Evolutionary conservation across 2,113 vertebrate species (phyloP).

Genomic region (Eidolon helvum): DNA sequence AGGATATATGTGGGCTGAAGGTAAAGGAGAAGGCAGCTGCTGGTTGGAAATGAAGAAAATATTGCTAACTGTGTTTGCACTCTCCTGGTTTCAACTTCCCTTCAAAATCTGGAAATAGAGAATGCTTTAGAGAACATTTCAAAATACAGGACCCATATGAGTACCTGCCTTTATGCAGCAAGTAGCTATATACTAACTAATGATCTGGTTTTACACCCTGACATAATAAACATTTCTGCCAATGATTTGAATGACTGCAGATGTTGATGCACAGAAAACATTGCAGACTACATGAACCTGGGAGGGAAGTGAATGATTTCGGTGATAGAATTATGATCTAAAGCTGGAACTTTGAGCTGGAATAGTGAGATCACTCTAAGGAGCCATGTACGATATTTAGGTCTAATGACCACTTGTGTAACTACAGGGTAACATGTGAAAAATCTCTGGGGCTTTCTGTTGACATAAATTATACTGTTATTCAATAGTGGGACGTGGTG

Average conservation of each 20-base stretch:
- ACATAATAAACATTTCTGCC: conserved; percentile 5
- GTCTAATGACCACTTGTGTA: not conserved
- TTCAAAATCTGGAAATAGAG: not conserved
- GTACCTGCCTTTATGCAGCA: not conserved
- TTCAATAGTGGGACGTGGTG: not conserved
- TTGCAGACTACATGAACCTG: not conserved
- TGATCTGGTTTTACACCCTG: not conserved
- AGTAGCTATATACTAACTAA: not conserved
- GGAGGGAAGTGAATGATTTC: not conserved
- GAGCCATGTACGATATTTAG: not conserved
- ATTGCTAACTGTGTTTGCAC: not conserved
- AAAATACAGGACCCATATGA: not conserved
- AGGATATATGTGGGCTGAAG: not conserved
- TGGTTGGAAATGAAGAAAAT: not conserved
- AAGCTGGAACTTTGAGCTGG: not conserved
- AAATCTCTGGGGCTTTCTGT: not conserved
- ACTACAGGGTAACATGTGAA: not conserved
- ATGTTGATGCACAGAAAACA: conserved; percentile 18
- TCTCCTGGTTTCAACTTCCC: conserved; percentile 3
- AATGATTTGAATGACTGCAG: conserved; percentile 12
- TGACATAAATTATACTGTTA: not conserved
- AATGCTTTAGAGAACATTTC: conserved; percentile 22
- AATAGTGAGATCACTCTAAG: conserved; percentile 25
- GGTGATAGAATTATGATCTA: conserved; percentile 29
- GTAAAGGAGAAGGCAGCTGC: not conserved